phyloP scores from a whole-genome alignment of 2,888 invertebrate genomes.

The Lordiphosa fenestrarum region DNA sequence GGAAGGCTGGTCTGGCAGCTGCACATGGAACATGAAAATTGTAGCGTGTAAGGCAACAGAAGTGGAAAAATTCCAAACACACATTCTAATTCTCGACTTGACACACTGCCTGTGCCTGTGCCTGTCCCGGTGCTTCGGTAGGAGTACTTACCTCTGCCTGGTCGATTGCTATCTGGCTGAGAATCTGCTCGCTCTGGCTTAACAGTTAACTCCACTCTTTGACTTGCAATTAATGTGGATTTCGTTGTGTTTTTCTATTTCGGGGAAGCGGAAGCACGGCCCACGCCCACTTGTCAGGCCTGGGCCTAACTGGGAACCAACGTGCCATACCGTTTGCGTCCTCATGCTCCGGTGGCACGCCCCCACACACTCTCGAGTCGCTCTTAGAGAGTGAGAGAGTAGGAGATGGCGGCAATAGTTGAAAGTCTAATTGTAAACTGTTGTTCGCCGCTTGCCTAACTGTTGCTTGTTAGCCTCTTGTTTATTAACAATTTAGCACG shows the following conservation, averaged over 20 bases:
- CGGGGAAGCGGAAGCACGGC: constrained; percentile 66
- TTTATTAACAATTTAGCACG: constrained; percentile 76
- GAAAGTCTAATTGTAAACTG: constrained; percentile 75
- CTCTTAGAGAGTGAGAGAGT: constrained; percentile 1
- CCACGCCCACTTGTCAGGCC: constrained; percentile 65
- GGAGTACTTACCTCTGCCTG: constrained; percentile 7
- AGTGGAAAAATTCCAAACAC: constrained; percentile 64
- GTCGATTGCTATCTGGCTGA: constrained; percentile 17
- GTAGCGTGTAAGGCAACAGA: constrained; percentile 57
- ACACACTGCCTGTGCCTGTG: constrained; percentile 51
- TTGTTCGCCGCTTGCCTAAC: constrained; percentile 65
- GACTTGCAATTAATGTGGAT: constrained; percentile 57
- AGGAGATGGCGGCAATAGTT: constrained; percentile 57
- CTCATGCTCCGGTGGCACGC: constrained; percentile 29
- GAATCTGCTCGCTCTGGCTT: constrained; percentile 40
- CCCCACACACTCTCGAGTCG: constrained; percentile 39
- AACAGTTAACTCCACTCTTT: constrained; percentile 58
- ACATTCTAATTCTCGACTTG: constrained; percentile 73
- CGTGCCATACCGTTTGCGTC: constrained; percentile 48
- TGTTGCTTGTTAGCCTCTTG: constrained; percentile 70
- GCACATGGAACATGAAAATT: constrained; percentile 70
- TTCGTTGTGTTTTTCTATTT: constrained; percentile 24
- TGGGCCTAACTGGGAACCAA: constrained; percentile 34
- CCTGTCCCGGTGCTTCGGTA: constrained; percentile 1
- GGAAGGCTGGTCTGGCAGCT: constrained; percentile 23